Evolutionary conservation across 2,888 invertebrate species (phyloP), one percentile per base, ranked within the genome.

Genomic region (Caenorhabditis uteleia): DNA sequence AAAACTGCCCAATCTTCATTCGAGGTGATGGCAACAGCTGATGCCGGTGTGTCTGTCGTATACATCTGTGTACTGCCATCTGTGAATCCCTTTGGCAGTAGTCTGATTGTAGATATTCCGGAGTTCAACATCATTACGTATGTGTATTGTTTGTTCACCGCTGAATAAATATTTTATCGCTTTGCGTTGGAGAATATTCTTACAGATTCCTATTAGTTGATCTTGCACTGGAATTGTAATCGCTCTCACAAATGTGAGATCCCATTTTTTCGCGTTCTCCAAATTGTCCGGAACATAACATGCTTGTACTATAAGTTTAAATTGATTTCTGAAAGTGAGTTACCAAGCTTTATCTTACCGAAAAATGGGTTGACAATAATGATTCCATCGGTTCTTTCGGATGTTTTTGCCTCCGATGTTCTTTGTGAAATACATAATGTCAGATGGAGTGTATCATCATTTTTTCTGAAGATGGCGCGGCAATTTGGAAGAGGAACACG

Each of bases 341-440:
- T 10, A 8, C 8, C 8, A 39, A 12, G 16, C 7, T 10, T 20
- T 34, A 27, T 29, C 36, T 33, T 14, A 58, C 57, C 55, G 21
- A 64, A 64, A 16, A 40, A 57, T 12, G 64, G 49, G 34, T 64
- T 44, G 18, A 64, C n/a, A 18, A 64, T 38, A 12, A 64, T 39
- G 6, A 64, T 53, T 25, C 64, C 64, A 46, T 64, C 64, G 0
- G 53, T 64, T 16, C 64, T 25, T 14, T 58, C 64, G 0, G 46
- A 54, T 2, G 33, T 45, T 18, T 48, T 49, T 16, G 54, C 23
- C 14, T 58, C 43, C 1, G 58, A 45, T 25, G 65, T 55, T 21
- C 42, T 27, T 31, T 46, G n/a, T 0, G 65, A 42, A 47, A 65
- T 50, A 12, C 46, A 58, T 10, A 65, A 42, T 0, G 39, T 44